These are phyloP conservation scores for Plecturocebus donacophilus DNA, from an alignment of 2,113 vertebrate species.

Conservation along the genomic window DNA sequence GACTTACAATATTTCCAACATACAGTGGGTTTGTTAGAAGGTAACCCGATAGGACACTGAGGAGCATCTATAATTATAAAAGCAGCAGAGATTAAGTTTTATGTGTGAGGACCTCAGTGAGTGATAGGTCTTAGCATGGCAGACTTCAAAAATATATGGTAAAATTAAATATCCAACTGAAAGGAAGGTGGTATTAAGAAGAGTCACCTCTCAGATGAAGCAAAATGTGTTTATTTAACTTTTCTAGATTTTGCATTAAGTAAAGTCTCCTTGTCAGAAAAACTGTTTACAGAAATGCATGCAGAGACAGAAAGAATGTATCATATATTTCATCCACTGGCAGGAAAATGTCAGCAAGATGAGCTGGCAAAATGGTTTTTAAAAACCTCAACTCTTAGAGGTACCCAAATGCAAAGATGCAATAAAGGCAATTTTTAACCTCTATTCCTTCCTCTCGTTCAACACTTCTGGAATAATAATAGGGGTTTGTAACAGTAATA, in stretches of 20 bases:
- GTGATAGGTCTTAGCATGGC: not conserved
- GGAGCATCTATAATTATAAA: not conserved
- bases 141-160: not conserved
- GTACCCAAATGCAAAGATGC: not conserved
- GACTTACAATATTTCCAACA: not conserved
- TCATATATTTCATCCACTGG: not conserved
- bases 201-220: not conserved
- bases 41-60: not conserved
- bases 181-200: not conserved
- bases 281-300: not conserved
- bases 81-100: not conserved
- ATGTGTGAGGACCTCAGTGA: not conserved
- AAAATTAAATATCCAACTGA: not conserved
- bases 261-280: not conserved
- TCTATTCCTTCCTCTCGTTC: not conserved
- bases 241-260: not conserved
- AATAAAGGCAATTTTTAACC: not conserved
- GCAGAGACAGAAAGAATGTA: not conserved
- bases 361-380: not conserved
- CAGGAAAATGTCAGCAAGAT: not conserved
- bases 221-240: slow-evolving; percentile 1
- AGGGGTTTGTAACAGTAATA: not conserved
- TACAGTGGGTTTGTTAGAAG: not conserved
- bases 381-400: not conserved
- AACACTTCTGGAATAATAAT: not conserved